These are phyloP conservation scores for Calliphora vomitoria DNA, from an alignment of 2,888 invertebrate genomes.

Conservation along the genomic window DNA sequence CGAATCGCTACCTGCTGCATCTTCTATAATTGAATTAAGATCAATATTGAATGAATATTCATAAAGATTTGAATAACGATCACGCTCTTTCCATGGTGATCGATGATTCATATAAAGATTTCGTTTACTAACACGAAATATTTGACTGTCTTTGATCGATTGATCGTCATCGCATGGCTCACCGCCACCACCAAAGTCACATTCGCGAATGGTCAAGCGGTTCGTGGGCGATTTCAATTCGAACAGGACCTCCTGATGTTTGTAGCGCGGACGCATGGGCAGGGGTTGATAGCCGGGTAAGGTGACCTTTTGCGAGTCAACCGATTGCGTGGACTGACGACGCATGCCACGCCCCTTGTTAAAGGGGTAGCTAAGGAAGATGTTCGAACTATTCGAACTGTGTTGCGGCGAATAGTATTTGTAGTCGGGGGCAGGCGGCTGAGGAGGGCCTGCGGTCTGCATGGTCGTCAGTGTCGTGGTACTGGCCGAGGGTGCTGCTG, in stretches of 20 bases:
- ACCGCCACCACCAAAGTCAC: constrained; percentile 85
- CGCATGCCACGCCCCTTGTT: constrained; percentile 83
- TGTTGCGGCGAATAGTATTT: constrained; percentile 84
- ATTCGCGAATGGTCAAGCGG: constrained; percentile 84
- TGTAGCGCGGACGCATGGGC: constrained; percentile 82
- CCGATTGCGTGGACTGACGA: constrained; percentile 83
- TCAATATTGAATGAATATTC: constrained; percentile 85
- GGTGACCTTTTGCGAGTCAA: constrained; percentile 83
- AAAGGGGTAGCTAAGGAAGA: constrained; percentile 83
- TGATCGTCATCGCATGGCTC: constrained; percentile 84
- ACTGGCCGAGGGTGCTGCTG: constrained; percentile 77
- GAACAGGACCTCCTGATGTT: constrained; percentile 84
- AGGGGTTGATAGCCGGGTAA: constrained; percentile 82
- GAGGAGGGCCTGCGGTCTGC: constrained; percentile 80
- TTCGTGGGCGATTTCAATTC: constrained; percentile 84
- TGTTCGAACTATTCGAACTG: constrained; percentile 80
- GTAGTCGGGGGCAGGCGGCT: constrained; percentile 83
- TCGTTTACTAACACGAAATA: constrained; percentile 85
- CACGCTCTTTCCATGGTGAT: constrained; percentile 84
- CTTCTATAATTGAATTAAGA: constrained; percentile 85
- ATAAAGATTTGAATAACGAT: constrained; percentile 84
- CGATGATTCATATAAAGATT: constrained; percentile 85
- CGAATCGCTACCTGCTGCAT: constrained; percentile 84
- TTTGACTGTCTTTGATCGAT: constrained; percentile 84
- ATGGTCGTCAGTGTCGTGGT: constrained; percentile 81